Evolutionary conservation across 2,888 invertebrate genomes (phyloP).

Genomic region (Drosophila algonquin): DNA sequence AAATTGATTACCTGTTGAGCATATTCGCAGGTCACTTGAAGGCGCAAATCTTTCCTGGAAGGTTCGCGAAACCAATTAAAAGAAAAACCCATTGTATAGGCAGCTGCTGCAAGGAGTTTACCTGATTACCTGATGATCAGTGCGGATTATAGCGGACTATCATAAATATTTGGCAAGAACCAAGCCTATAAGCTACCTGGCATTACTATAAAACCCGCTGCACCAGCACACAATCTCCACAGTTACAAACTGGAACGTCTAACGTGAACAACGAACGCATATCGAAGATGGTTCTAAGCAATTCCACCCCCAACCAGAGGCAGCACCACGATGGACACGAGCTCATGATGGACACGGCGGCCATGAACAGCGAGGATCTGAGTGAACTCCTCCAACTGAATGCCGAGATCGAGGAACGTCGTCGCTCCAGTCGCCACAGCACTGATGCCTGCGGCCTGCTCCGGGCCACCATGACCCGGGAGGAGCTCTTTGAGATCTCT

Average conservation of each 20-base stretch:
- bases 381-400: slow-evolving; percentile 70
- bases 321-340: slow-evolving; percentile 32
- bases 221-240: slow-evolving; percentile 19
- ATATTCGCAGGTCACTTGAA: slow-evolving; percentile 47
- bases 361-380: slow-evolving; percentile 76
- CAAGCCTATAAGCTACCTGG: slow-evolving; percentile 15
- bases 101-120: slow-evolving; percentile 41
- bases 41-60: slow-evolving; percentile 32
- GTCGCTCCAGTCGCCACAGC: slow-evolving; percentile 51
- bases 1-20: slow-evolving; percentile 8
- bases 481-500: slow-evolving; percentile 78
- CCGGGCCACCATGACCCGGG: slow-evolving; percentile 71
- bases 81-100: slow-evolving; percentile 34
- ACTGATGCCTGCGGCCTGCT: slow-evolving; percentile 51
- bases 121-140: slow-evolving; percentile 11
- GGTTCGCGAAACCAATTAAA: slow-evolving; percentile 44
- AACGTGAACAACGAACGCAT: slow-evolving; percentile 54
- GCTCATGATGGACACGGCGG: slow-evolving; percentile 70
- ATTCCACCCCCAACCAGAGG: slow-evolving; percentile 60
- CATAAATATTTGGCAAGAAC: slow-evolving; percentile 24
- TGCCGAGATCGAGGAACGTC: slow-evolving; percentile 71
- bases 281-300: slow-evolving; percentile 69
- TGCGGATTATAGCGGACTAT: slow-evolving; percentile 51
- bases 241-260: slow-evolving; percentile 65
- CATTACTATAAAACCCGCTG: slow-evolving; percentile 47